Base-by-base conservation (phyloP, 2,797 vertebrate genomes). In the Typhlichthys eigenmanni region DNA sequence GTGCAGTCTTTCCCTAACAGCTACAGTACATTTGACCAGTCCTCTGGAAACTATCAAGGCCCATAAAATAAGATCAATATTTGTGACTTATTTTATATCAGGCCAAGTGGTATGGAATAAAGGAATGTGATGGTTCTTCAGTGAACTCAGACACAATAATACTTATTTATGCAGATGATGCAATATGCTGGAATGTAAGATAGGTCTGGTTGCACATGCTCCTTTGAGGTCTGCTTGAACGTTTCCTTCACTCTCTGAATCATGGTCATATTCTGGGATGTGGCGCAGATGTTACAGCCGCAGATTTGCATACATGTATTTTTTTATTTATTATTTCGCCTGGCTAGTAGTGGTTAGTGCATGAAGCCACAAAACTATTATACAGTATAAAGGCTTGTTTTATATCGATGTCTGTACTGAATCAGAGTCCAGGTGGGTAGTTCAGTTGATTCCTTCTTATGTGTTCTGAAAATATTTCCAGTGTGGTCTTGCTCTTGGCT, bases 241-340 rank as follows among this genome's bases (percentile, higher is more conserved):
- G 61, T 75, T 71, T 80, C 68, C 66, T 68, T 57, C 59, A 13
- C 68, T 63, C 61, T 69, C 24, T 81, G 80, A 82, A 78, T 81
- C 75, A 75, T 56, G 47, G 70, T 74, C 63, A 65, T 84, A 82
- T 84, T 86, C 74, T 71, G 52, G 81, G 82, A 82, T 85, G 81
- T 67, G 84, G 78, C 65, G 73, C 72, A 80, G 72, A 79, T 83
- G 78, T 69, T 62, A 81, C 62, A 79, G 74, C 59, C 59, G 38
- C 72, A 77, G 74, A 83, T 85, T 73, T 76, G 71, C 75, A 75
- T 13, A 7, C 54, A 46, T 13, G 47, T 51, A 66, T 68, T 62
- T 55, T 76, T 38, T 38, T 34, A 34, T 34, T 34, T 34, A 34
- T 34, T 38, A 38, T 38, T 38, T 38, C 1, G 34, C 34, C 6